Evolutionary conservation across 1,140 invertebrate genomes (phyloP).

Genomic region (Marisa cornuarietis): DNA sequence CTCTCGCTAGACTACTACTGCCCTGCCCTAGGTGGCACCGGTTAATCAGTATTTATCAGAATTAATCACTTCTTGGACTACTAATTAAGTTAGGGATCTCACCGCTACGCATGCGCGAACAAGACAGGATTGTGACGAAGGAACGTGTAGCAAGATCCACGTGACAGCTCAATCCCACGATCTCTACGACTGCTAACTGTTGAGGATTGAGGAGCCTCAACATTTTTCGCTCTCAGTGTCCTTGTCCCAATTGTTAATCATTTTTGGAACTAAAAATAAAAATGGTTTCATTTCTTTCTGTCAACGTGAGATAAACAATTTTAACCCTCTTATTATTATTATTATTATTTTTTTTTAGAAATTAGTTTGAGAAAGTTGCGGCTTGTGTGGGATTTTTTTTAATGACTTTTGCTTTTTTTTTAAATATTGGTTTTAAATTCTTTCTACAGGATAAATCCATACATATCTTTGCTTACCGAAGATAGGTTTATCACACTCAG

Average conservation of each 20-base stretch:
- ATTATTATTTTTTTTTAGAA: background rate
- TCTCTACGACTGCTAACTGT: too few species aligned
- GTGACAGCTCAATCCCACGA: too few species aligned
- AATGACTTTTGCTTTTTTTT: too few species aligned
- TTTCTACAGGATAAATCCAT: too few species aligned
- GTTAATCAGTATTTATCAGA: constrained; percentile 23
- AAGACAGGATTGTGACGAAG: background rate
- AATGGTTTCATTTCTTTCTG: background rate
- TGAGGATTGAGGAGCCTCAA: background rate
- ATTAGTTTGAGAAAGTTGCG: too few species aligned
- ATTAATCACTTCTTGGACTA: background rate
- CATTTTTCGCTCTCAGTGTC: background rate
- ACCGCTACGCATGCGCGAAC: constrained; percentile 1
- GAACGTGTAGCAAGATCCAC: too few species aligned
- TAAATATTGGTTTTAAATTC: too few species aligned
- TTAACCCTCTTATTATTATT: background rate
- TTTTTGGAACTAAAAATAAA: background rate
- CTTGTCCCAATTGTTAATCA: background rate
- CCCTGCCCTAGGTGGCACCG: background rate
- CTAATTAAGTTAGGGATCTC: background rate
- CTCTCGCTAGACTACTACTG: too few species aligned
- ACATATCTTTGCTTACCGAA: too few species aligned
- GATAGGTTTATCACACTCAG: too few species aligned
- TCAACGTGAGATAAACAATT: background rate
- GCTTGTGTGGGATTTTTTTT: too few species aligned